Percentiles rank a stretch among this genome's conserved stretches.
Conservation (phyloP, 2,888 invertebrate species). For the Gisinianus flammeolus region DNA sequence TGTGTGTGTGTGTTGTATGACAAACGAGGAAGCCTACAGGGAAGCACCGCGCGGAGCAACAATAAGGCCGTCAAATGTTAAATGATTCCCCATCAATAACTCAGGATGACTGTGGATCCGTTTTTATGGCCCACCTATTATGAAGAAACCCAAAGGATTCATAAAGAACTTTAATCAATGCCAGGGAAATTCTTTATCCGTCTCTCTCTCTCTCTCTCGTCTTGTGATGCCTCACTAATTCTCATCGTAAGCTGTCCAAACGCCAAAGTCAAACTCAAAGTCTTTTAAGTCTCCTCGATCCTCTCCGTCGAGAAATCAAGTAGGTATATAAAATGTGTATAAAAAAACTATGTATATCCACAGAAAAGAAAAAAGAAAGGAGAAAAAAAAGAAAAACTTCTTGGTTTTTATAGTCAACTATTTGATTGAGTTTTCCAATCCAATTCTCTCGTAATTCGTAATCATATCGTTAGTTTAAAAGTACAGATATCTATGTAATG, state of each 20-base stretch:
- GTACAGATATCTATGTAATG: too few relatives aligned
- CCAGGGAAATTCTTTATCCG: background rate
- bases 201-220: background rate
- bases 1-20: background rate
- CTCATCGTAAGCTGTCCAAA: too few relatives aligned
- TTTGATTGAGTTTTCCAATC: too few relatives aligned
- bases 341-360: too few relatives aligned
- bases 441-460: too few relatives aligned
- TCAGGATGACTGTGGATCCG: background rate
- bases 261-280: background rate
- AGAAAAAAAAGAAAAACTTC: too few relatives aligned
- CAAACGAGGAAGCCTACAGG: constrained; percentile 31
- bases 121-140: constrained; percentile 34
- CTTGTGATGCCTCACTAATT: too few relatives aligned
- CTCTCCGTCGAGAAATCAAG: background rate
- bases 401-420: too few relatives aligned
- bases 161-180: constrained; percentile 34
- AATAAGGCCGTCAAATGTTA: constrained; percentile 34
- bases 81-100: constrained; percentile 40
- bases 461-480: too few relatives aligned
- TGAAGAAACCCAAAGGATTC: constrained; percentile 26
- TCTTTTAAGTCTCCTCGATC: background rate
- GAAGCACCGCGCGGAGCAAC: constrained; percentile 30
- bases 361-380: too few relatives aligned
- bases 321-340: too few relatives aligned